Percentiles rank a stretch among this genome's conserved stretches.
Evolutionary conservation across 1,140 invertebrate genomes (phyloP).

Genomic region (Drosophila arizonae): DNA sequence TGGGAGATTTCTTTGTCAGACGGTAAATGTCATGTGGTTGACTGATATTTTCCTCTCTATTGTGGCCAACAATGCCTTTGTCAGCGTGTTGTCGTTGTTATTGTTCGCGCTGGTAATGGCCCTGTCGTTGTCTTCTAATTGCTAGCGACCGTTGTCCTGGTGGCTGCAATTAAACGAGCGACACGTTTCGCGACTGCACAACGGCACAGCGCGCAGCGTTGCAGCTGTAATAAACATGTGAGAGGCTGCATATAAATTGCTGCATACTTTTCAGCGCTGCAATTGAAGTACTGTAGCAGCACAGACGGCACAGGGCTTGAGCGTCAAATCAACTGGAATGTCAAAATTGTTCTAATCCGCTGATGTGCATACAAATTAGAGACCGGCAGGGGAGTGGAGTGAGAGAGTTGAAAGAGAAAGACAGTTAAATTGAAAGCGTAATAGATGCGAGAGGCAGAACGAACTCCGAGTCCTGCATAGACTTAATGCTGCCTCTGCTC

Average conservation of each 20-base stretch:
- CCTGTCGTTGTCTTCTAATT: constrained; percentile 61
- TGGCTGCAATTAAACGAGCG: constrained; percentile 64
- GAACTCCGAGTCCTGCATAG: not conserved
- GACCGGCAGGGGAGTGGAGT: not conserved
- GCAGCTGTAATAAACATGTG: constrained; percentile 63
- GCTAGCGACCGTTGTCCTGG: constrained; percentile 45
- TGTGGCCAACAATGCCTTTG: constrained; percentile 21
- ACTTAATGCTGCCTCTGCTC: constrained; percentile 25
- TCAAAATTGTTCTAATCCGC: constrained; percentile 68
- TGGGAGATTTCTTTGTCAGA: constrained; percentile 36
- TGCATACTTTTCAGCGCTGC: constrained; percentile 25
- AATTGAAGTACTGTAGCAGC: constrained; percentile 31
- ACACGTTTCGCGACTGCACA: constrained; percentile 50
- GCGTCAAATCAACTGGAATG: constrained; percentile 66
- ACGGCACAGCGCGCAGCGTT: constrained; percentile 8
- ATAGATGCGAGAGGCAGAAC: not conserved
- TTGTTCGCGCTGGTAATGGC: not conserved
- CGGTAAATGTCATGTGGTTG: constrained; percentile 66
- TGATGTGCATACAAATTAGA: constrained; percentile 72
- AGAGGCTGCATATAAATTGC: constrained; percentile 58
- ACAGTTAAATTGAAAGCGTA: constrained; percentile 18
- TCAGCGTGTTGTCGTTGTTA: constrained; percentile 11
- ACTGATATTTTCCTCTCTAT: constrained; percentile 45
- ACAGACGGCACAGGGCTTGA: constrained; percentile 37
- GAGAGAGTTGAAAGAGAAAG: not conserved